Evolutionary conservation across 2,888 invertebrate genomes (phyloP), one percentile per base, ranked within the genome.

Genomic region (Apotomis turbidana): DNA sequence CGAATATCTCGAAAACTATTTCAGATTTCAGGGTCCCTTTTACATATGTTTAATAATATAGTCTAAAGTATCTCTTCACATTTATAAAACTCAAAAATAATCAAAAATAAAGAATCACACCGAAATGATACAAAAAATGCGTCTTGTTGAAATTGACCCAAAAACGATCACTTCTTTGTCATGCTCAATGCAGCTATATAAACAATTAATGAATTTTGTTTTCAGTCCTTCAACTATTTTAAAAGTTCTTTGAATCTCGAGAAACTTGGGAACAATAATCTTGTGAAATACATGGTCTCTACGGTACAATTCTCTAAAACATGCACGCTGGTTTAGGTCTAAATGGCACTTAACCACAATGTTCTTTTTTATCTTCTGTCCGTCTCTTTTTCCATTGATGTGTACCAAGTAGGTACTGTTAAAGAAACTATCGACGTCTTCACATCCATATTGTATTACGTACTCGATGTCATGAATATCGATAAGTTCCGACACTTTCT

Each of bases 141-240:
- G n/a, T n/a, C n/a, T n/a, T n/a, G n/a, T n/a, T n/a, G n/a, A n/a
- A n/a, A n/a, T n/a, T n/a, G n/a, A n/a, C n/a, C n/a, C n/a, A n/a
- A n/a, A 13, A 9, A 81, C 85, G 61, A 89, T 77, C 8, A 82
- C 79, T 81, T 90, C 89, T 75, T 85, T 87, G 73, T 85, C 81
- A 73, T 80, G 74, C 64, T 87, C 87, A 5, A 74, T 76, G 64
- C 79, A 84, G 3, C 86, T 81, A 41, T 83, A 82, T 70, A 87
- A 79, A 76, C 88, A 87, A 70, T 89, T 90, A 0, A 82, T 83
- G 73, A 90, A 87, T 81, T 87, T 88, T n/a, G 86, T 85, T 82
- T 85, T 86, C 69, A 90, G 79, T 60, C 90, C 90, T 78, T 89
- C 88, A 8, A 87, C 87, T 54, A 86, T 77, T 74, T 84, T 83